phyloP scores from a whole-genome alignment of 2,113 vertebrate genomes.

The Brachyistius frenatus region DNA sequence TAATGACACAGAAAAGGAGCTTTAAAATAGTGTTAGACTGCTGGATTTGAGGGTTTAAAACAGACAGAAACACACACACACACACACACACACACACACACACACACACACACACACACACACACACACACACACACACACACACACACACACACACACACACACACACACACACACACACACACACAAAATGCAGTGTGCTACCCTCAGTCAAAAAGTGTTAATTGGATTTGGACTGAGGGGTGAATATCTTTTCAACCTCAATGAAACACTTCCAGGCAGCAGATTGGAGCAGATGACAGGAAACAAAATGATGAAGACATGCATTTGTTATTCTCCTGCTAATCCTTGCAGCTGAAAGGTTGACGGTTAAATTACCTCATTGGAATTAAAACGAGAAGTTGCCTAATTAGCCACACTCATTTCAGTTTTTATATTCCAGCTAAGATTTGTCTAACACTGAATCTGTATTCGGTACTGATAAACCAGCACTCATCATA shows the following conservation, averaged over 20 bases:
- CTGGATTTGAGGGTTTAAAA: conserved; percentile 43
- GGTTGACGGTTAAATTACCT: background rate
- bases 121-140: background rate
- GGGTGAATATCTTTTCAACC: conserved; percentile 22
- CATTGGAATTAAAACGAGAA: conserved; percentile 1
- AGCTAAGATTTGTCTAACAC: background rate
- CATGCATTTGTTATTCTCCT: conserved; percentile 10
- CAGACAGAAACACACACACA: conserved; percentile 8
- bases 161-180: conserved; percentile 6
- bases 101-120: background rate
- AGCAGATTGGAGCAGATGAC: conserved; percentile 20
- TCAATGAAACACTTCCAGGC: background rate
- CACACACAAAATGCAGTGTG: background rate
- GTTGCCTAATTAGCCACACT: conserved; percentile 3
- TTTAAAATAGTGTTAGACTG: conserved; percentile 46
- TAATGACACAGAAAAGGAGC: conserved; percentile 61
- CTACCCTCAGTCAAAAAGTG: conserved; percentile 32
- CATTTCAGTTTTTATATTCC: background rate
- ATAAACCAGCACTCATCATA: background rate
- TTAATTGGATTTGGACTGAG: conserved; percentile 55
- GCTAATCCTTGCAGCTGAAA: conserved; percentile 10
- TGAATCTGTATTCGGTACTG: background rate
- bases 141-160: background rate
- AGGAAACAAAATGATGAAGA: conserved; percentile 24
- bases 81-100: background rate